Base-by-base conservation (phyloP, 2,113 vertebrate species). In the Anarhynchus alexandrinus region DNA sequence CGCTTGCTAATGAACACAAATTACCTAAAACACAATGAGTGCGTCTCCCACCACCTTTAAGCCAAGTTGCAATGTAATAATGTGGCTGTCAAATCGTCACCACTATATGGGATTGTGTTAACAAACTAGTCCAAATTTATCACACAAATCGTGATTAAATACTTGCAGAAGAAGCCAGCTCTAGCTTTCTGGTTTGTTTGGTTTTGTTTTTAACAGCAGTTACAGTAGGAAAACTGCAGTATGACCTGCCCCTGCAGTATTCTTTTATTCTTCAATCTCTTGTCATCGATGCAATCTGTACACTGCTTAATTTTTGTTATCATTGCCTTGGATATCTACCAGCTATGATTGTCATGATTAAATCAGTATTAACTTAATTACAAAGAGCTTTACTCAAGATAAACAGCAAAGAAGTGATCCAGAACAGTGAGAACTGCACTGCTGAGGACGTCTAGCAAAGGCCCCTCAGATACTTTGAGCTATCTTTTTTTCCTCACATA, bases 11-110 rank as follows among this genome's bases (percentile, higher is more conserved):
- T 97, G 94, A 96, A 38, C 96, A 96, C 97, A 98, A 98, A 98
- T 98, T 97, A 98, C 97, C 96, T 80, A 83, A 96, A 98, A 94
- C 97, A 98, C 98, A 98, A 98, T 97, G 96, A 98, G 91, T 86
- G 77, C 0, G 40, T 97, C 95, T 96, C 94, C 94, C 78, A 95
- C 95, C 97, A 61, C 51, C 83, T 97, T 97, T 97, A 97, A 98
- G 97, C 83, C 84, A 94, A 97, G 92, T 43, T 96, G 49, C n/a
- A 8, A 40, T 72, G 96, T 97, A 96, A 97, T 98, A 92, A 96
- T 72, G 51, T 80, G 72, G 54, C 80, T 95, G 93, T 80, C 87
- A 96, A 96, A 88, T 71, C 67, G 52, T 94, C 65, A 34, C 43
- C 67, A 25, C 85, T 73, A 10, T n/a, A 1, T 55, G 65, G 74